Evolutionary conservation across 2,888 invertebrate genomes (phyloP), one percentile per base, ranked within the genome.

Genomic region (Orthosia incerta): DNA sequence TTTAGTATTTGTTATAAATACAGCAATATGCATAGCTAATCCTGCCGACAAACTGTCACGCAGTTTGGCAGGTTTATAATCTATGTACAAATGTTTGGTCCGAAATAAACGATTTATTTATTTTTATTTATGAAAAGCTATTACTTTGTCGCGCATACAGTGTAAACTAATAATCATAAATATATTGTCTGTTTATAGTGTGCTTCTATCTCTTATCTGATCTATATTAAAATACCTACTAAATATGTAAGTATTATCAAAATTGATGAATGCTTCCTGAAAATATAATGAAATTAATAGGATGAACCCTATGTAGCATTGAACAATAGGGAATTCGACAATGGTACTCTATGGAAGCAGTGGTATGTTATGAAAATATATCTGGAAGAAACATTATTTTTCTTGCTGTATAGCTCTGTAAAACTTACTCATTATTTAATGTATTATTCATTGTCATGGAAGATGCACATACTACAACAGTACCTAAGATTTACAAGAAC

Each of bases 381-480:
- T 51, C 31, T 31, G 18, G 16, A 60, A 48, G 7, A 31, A 7
- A 7, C 39, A 39, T 39, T 39, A 0, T 39, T 39, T 39, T 16
- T 0, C 9, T 9, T n/a, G 31, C n/a, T 23, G 16, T 51, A 11
- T 39, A 26, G 31, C 23, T 48, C 23, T 23, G 3, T 23, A 48
- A 3, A 51, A 20, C n/a, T 71, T 15, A 59, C 39, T 23, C 18
- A 23, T 39, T 7, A 48, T 56, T 64, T 18, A 18, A 59, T 71
- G 39, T 39, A 61, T 61, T 48, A 18, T 31, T 13, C 9, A 39
- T 23, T 39, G 7, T 61, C 15, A 55, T 63, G 48, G 61, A 55
- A 74, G 16, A 26, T 73, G 23, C 18, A 46, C 20, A 48, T 20
- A 15, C 1, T 9, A 45, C 4, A 45, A 45, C 26, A 57, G 56